A percentile compares a stretch with the other conserved stretches of the same genome.
These are phyloP conservation scores for Gobiocypris rarus DNA, from an alignment of 2,113 vertebrate genomes.

Conservation along the genomic window DNA sequence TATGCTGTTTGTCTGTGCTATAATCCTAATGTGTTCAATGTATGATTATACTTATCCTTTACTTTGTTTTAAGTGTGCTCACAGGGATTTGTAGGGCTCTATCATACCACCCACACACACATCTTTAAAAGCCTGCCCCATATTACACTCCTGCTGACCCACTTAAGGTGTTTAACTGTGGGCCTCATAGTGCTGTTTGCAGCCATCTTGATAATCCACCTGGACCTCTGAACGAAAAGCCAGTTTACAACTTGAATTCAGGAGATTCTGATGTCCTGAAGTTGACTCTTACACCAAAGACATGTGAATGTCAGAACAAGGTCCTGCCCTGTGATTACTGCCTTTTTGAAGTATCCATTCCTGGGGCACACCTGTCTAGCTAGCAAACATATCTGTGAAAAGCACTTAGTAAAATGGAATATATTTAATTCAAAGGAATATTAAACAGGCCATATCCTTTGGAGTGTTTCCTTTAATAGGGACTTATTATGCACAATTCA, in stretches of 20 bases:
- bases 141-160: slow-evolving; percentile 34
- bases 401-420: background rate
- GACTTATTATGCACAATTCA: too few species aligned
- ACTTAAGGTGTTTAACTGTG: slow-evolving; percentile 26
- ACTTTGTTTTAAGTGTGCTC: slow-evolving; percentile 37
- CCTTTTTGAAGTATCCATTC: background rate
- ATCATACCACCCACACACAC: slow-evolving; percentile 22
- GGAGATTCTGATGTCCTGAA: background rate
- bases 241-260: background rate
- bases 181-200: slow-evolving; percentile 11
- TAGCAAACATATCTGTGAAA: background rate
- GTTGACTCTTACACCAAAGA: background rate
- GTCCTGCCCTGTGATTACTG: background rate
- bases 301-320: slow-evolving; percentile 9
- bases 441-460: slow-evolving; percentile 1
- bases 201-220: slow-evolving; percentile 10
- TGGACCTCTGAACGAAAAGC: background rate
- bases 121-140: slow-evolving; percentile 31
- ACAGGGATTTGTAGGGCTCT: slow-evolving; percentile 10
- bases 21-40: slow-evolving; percentile 2
- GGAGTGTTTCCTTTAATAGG: slow-evolving; percentile 7
- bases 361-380: background rate
- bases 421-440: slow-evolving; percentile 8
- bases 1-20: background rate
- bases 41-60: slow-evolving; percentile 4